These are phyloP conservation scores for Notamacropus eugenii DNA, from an alignment of 2,797 vertebrate species.

Conservation along the genomic window DNA sequence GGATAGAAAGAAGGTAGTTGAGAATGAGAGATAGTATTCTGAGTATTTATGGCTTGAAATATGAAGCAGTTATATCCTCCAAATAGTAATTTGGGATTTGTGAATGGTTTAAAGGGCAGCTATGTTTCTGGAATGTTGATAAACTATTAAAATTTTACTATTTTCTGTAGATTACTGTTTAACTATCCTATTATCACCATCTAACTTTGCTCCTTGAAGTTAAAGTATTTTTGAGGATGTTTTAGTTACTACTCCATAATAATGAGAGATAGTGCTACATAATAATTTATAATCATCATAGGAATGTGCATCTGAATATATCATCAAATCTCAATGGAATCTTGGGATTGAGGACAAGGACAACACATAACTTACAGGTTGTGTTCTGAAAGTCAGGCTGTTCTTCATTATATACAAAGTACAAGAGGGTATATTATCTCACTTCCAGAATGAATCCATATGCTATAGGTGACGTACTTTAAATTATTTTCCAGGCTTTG, in stretches of 20 bases:
- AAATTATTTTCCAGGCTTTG: neutral
- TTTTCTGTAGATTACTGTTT: neutral
- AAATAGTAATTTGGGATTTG: neutral
- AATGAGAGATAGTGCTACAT: neutral
- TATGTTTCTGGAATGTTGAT: neutral
- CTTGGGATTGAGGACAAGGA: neutral
- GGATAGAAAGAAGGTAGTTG: too few relatives aligned
- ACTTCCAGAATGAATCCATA: neutral
- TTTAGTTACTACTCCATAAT: neutral
- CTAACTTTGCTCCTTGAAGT: neutral
- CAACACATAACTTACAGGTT: neutral
- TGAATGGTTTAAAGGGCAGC: neutral
- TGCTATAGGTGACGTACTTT: neutral
- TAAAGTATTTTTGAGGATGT: neutral
- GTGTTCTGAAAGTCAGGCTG: neutral
- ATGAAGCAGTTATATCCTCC: neutral
- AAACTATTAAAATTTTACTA: neutral
- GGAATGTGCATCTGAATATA: neutral
- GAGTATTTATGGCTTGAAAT: neutral
- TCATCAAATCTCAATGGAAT: neutral
- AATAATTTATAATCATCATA: neutral
- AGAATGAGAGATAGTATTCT: neutral
- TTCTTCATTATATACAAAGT: neutral
- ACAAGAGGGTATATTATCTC: neutral
- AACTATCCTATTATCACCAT: too few relatives aligned